Base-by-base conservation (phyloP, 30 jellyfish, hydroid and myxozoan genomes). In the Chironex yamaguchii region DNA sequence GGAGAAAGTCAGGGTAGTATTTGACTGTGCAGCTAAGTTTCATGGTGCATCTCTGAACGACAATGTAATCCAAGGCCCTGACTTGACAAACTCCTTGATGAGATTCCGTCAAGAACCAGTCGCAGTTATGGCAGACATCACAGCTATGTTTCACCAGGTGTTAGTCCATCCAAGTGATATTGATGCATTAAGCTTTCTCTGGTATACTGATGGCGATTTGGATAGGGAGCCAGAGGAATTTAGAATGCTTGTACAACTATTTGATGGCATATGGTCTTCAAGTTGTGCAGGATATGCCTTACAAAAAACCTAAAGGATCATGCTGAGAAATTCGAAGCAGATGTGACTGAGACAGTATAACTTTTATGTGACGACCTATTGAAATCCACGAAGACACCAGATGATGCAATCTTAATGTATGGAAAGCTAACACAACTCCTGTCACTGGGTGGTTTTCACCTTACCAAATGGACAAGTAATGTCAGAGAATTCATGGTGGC, bases 131-230 rank as follows among this genome's bases (percentile, higher is more conserved):
- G 91, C 79, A 27, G 96, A 86, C 42, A 51, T 86, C 29, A 79
- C 74, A 52, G 91, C 91, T 2, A 86, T 86, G 96, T 86, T 86
- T 49, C 67, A 34, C 21, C 91, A 87, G 53, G 92, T 87, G 54
- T 70, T 76, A 6, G 96, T 86, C 9, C 67, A 36, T 48, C 76
- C 85, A 2, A 34, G 76, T 26, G 91, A 86, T 63, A 13, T 34
- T 9, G 49, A 76, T 66, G 76, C 85, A 22, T 36, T 86, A 33
- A 1, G 96, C 17, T 86, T 86, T 53, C 83, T 86, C 14, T 86
- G 96, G 96, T 86, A 20, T 32, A 85, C 85, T 1, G 42, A 65
- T 49, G 96, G 87, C 25, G 86, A 86, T 36, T 20, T 86, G 31
- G 13, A 24, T 9, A 28, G 4, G 0, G 51, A 52, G 1, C 68